Conservation (phyloP, 2,113 vertebrate species). For the Gallinago paraguaiae region DNA sequence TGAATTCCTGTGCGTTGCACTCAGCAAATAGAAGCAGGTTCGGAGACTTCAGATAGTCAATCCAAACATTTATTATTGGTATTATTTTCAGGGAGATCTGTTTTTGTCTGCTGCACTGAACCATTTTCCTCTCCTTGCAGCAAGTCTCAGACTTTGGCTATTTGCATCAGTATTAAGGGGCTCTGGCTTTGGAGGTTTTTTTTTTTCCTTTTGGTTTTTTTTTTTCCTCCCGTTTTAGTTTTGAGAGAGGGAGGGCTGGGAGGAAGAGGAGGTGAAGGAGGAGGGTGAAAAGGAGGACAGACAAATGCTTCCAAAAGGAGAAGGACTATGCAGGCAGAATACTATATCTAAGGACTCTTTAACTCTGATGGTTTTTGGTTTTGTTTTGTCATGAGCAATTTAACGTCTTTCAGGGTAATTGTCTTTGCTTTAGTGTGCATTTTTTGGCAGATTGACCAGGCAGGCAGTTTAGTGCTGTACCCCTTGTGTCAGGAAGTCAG, state of each 20-base stretch:
- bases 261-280: not conserved
- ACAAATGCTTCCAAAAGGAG: constrained; percentile 56
- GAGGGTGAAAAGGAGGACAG: constrained; percentile 22
- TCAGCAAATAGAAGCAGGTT: constrained; percentile 78
- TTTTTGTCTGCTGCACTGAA: constrained; percentile 46
- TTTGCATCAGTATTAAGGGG: constrained; percentile 30
- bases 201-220: not conserved
- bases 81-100: constrained; percentile 60
- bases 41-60: constrained; percentile 61
- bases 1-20: constrained; percentile 75
- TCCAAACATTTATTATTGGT: constrained; percentile 63
- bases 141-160: constrained; percentile 30
- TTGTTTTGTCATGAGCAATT: constrained; percentile 62
- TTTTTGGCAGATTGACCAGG: constrained; percentile 43
- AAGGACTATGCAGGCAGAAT: constrained; percentile 39
- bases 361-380: constrained; percentile 36
- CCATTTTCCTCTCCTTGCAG: constrained; percentile 44
- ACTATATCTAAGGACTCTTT: constrained; percentile 13
- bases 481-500: constrained; percentile 67
- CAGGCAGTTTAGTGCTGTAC: constrained; percentile 44
- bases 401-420: constrained; percentile 51
- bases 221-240: not conserved
- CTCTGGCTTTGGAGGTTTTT: not conserved
- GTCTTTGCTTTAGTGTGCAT: constrained; percentile 26
- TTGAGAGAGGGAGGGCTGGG: not conserved